Percentiles rank a stretch among this genome's conserved stretches.
These are phyloP conservation scores for Aphidoletes aphidimyza DNA, from an alignment of 2,888 invertebrate genomes.

Conservation along the genomic window DNA sequence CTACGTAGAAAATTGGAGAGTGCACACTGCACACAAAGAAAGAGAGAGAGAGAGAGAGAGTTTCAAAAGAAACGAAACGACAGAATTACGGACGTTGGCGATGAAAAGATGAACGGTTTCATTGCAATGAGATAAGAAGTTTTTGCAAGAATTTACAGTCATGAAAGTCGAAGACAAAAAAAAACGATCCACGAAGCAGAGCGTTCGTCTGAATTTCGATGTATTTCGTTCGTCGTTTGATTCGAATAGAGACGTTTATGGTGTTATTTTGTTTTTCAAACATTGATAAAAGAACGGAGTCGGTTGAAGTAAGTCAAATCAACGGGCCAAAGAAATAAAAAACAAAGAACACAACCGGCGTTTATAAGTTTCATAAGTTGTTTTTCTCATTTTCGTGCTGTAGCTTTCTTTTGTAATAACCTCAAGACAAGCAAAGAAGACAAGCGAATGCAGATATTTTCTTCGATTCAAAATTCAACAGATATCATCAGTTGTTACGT, in stretches of 20 bases:
- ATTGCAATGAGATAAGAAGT: conserved; percentile 2
- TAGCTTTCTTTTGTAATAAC: conserved; percentile 24
- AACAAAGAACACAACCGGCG: neutral
- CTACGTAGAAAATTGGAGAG: neutral
- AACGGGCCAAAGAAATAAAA: neutral
- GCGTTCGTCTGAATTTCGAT: too few species aligned
- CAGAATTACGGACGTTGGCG: conserved; percentile 20
- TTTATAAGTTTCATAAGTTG: neutral
- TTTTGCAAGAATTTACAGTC: neutral
- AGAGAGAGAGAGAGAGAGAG: neutral
- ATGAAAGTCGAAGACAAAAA: neutral
- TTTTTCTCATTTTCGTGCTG: neutral
- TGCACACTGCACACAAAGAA: too few species aligned
- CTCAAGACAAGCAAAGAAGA: conserved; percentile 26
- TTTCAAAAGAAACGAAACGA: neutral
- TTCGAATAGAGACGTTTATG: too few species aligned
- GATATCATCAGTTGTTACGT: conserved; percentile 44
- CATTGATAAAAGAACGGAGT: conserved; percentile 7
- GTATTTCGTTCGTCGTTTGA: too few species aligned
- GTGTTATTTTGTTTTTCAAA: neutral
- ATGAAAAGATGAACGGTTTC: conserved; percentile 36
- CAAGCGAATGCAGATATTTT: neutral
- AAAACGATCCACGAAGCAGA: neutral
- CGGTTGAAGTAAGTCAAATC: conserved; percentile 40
- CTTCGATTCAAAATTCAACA: neutral